Conservation (phyloP, 1,140 invertebrate genomes). For the Drosophila nasuta region DNA sequence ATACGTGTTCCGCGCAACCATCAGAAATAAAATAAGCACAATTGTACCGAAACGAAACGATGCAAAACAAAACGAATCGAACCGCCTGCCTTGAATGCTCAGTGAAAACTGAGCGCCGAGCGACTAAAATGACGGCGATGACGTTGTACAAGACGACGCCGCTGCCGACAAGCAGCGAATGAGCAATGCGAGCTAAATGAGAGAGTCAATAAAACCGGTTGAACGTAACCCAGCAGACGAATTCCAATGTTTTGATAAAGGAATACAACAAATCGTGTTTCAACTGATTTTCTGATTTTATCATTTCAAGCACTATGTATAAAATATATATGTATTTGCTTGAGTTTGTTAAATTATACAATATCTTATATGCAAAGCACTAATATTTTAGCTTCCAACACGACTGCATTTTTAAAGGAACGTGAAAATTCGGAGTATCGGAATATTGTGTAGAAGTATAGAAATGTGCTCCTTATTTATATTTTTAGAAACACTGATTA, state of each 20-base stretch:
- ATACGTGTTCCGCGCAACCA: slow-evolving; percentile 26
- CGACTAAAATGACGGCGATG: neutral
- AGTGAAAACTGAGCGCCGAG: slow-evolving; percentile 56
- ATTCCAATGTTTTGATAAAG: neutral
- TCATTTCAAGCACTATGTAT: too few relatives aligned
- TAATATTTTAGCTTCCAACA: too few relatives aligned
- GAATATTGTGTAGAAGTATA: too few relatives aligned
- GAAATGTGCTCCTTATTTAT: too few relatives aligned
- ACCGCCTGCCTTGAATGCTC: slow-evolving; percentile 65
- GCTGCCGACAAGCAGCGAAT: slow-evolving; percentile 29
- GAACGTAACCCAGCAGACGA: slow-evolving; percentile 56
- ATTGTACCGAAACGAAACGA: slow-evolving; percentile 18
- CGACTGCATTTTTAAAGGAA: too few relatives aligned
- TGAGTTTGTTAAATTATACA: too few relatives aligned
- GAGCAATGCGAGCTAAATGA: slow-evolving; percentile 35
- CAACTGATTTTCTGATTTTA: too few relatives aligned
- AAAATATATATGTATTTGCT: too few relatives aligned
- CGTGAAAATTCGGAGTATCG: too few relatives aligned
- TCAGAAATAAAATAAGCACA: slow-evolving; percentile 12
- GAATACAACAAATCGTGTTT: neutral
- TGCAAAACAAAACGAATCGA: slow-evolving; percentile 32
- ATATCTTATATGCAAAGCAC: too few relatives aligned
- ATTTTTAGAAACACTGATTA: too few relatives aligned
- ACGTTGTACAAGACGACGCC: neutral
- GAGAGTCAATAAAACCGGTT: slow-evolving; percentile 57